These are phyloP conservation scores for Rostratula benghalensis DNA, from an alignment of 2,113 vertebrate species.

Conservation along the genomic window DNA sequence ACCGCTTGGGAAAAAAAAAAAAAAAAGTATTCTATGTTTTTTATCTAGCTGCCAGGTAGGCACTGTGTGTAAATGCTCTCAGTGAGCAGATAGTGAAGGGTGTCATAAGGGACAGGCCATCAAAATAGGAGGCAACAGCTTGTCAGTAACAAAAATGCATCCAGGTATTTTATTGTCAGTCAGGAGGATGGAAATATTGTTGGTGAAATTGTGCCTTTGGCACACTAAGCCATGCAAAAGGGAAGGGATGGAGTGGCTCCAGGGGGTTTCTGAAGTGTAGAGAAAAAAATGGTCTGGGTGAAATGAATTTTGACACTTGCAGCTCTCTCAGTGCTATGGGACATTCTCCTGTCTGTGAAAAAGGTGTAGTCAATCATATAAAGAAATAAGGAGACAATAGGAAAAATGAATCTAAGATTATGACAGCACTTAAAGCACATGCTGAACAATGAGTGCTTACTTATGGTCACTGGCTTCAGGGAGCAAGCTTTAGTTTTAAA, in stretches of 20 bases:
- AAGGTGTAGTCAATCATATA: neutral
- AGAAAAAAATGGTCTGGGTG: neutral
- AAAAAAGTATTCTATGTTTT: neutral
- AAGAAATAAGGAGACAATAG: neutral
- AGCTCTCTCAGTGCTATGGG: neutral
- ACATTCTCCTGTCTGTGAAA: neutral
- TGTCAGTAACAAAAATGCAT: neutral
- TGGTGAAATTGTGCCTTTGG: neutral
- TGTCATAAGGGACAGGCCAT: neutral
- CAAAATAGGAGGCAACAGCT: neutral
- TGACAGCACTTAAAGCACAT: neutral
- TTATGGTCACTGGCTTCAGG: neutral
- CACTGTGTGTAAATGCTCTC: neutral
- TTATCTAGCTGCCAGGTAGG: constrained; percentile 43
- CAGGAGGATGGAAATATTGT: neutral
- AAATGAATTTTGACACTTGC: neutral
- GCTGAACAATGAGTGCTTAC: neutral
- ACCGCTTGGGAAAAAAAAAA: neutral
- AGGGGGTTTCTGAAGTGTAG: neutral
- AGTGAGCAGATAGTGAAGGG: neutral
- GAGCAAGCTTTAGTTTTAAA: neutral
- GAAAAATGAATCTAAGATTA: neutral
- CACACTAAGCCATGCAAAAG: neutral
- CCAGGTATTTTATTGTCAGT: neutral
- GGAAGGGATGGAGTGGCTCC: neutral